Evolutionary conservation across 2,797 vertebrate genomes (phyloP).

Genomic region (Nannoperca australis): DNA sequence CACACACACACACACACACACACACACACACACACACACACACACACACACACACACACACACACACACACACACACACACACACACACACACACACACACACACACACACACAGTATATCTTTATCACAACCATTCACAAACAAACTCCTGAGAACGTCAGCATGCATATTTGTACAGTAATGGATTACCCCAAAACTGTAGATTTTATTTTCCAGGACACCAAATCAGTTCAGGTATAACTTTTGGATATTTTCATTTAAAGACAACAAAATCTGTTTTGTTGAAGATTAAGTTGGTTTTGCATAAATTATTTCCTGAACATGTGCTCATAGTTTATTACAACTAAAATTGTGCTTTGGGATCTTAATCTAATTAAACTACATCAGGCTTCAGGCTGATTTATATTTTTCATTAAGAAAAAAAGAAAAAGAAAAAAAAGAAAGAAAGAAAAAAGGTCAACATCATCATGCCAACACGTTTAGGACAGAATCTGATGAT

Average conservation of each 20-base stretch:
- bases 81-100: no score
- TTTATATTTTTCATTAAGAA: background rate
- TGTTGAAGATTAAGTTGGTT: conserved; percentile 2
- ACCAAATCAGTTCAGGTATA: background rate
- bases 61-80: no score
- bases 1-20: no score
- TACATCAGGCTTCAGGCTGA: conserved; percentile 22
- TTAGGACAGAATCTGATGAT: conserved; percentile 1
- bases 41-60: no score
- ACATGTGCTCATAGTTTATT: background rate
- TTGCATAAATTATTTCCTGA: conserved; percentile 26
- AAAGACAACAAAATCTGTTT: background rate
- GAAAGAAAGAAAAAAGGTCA: background rate
- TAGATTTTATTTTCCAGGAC: background rate
- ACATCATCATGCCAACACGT: conserved; percentile 1
- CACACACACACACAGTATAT: no score
- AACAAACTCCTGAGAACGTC: background rate
- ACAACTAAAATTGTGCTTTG: conserved; percentile 1
- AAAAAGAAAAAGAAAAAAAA: background rate
- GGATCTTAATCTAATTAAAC: conserved; percentile 30
- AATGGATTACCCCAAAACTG: background rate
- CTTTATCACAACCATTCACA: background rate
- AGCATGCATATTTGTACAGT: background rate
- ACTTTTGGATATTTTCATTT: background rate
- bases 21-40: no score